phyloP scores from a whole-genome alignment of 2,113 vertebrate genomes.

The Hymenochirus boettgeri region DNA sequence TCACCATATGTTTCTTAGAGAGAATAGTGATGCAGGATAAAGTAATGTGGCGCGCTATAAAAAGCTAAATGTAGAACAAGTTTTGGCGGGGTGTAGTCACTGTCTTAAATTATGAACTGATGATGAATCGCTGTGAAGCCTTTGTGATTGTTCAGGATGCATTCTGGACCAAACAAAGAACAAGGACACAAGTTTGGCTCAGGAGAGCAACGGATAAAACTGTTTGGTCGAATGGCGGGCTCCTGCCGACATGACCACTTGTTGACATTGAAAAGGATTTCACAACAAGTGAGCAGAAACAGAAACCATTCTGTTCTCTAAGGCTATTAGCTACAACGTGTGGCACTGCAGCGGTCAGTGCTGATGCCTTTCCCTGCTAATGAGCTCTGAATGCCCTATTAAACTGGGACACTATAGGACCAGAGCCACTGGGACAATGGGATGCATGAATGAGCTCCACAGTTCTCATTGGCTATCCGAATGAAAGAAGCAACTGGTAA shows the following conservation, averaged over 20 bases:
- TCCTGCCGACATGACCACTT: slow-evolving; percentile 75
- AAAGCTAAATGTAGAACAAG: slow-evolving; percentile 45
- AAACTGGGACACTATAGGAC: slow-evolving; percentile 79
- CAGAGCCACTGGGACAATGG: slow-evolving; percentile 67
- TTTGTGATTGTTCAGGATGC: slow-evolving; percentile 95
- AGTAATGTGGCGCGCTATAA: slow-evolving; percentile 1
- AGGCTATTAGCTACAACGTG: slow-evolving; percentile 85
- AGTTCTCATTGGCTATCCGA: slow-evolving; percentile 64
- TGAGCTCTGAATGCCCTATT: slow-evolving; percentile 83
- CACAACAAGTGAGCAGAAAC: slow-evolving; percentile 89
- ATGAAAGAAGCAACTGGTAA: slow-evolving; percentile 67
- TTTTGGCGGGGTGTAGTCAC: slow-evolving; percentile 65
- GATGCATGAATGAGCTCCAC: slow-evolving; percentile 70
- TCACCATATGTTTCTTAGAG: no score
- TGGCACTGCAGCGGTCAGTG: slow-evolving; percentile 77
- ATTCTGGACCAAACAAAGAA: slow-evolving; percentile 84
- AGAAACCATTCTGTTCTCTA: slow-evolving; percentile 71
- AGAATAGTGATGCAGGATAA: slow-evolving; percentile 8
- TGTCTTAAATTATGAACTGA: slow-evolving; percentile 69
- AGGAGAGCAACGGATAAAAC: slow-evolving; percentile 94
- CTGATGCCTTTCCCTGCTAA: slow-evolving; percentile 72
- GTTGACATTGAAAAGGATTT: slow-evolving; percentile 76
- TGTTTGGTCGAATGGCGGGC: slow-evolving; percentile 68
- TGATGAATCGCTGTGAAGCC: slow-evolving; percentile 94
- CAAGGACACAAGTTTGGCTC: slow-evolving; percentile 80